Conservation (phyloP, 2,797 vertebrate species). For the Amazona ochrocephala region DNA sequence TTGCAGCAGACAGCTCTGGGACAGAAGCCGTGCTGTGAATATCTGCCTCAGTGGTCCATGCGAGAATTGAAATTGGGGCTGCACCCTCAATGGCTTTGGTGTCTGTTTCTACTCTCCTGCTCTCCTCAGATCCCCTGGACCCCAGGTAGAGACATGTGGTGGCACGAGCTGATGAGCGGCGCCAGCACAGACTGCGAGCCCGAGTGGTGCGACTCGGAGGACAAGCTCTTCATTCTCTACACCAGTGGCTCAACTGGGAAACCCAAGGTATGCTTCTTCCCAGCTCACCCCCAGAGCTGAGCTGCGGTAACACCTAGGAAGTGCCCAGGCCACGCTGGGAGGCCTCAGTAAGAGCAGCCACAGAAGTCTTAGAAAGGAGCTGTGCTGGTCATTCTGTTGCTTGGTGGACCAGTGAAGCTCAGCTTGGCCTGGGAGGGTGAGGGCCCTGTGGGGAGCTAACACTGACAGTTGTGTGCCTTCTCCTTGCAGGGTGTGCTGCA, state of each 20-base stretch:
- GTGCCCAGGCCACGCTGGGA: rapidly evolving
- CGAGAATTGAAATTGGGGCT: rapidly evolving
- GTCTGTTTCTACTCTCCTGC: neutral
- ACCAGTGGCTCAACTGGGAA: slow-evolving; percentile 97
- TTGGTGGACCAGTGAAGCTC: neutral
- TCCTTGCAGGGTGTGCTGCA: slow-evolving; percentile 90
- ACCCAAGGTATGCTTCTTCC: slow-evolving; percentile 85
- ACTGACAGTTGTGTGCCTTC: neutral
- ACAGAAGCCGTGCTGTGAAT: neutral
- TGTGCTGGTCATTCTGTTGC: neutral
- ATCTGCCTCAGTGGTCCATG: rapidly evolving
- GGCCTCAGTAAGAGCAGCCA: neutral
- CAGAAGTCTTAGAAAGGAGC: neutral
- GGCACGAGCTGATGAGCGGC: slow-evolving; percentile 84
- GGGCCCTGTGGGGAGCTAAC: neutral
- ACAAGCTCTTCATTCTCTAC: slow-evolving; percentile 95
- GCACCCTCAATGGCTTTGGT: neutral
- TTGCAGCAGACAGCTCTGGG: neutral
- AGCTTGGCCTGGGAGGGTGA: neutral
- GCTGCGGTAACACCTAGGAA: rapidly evolving
- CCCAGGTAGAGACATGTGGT: slow-evolving; percentile 87
- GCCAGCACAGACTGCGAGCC: slow-evolving; percentile 90
- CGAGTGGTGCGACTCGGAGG: slow-evolving; percentile 93
- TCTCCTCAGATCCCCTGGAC: slow-evolving; percentile 88
- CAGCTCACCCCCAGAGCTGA: neutral